Conservation (phyloP, 2,797 vertebrate species). For the Centroberyx gerrardi region DNA sequence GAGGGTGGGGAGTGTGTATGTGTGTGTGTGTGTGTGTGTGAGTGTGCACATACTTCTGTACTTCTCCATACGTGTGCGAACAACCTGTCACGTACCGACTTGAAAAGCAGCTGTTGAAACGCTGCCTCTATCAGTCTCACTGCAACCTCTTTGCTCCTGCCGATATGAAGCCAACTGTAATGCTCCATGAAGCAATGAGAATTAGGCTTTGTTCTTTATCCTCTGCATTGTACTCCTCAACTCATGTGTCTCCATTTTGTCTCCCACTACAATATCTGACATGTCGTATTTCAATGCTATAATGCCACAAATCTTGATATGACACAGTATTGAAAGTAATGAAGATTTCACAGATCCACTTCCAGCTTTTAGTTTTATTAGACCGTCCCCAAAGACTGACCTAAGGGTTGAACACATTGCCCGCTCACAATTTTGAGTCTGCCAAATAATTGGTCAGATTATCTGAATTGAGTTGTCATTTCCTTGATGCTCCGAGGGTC, state of each 20-base stretch:
- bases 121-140: neutral
- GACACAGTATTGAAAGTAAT: neutral
- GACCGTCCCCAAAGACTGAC: constrained; percentile 34
- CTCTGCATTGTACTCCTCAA: constrained; percentile 2
- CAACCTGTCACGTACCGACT: constrained; percentile 25
- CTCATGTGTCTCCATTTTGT: neutral
- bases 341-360: constrained; percentile 14
- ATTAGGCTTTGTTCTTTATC: neutral
- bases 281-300: neutral
- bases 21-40: constrained; percentile 21
- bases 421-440: constrained; percentile 28
- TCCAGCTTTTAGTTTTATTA: constrained; percentile 28
- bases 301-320: neutral
- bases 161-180: neutral
- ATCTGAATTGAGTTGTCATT: constrained; percentile 60
- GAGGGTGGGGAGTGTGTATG: constrained; percentile 25
- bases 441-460: constrained; percentile 57
- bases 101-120: constrained; percentile 41
- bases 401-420: constrained; percentile 32
- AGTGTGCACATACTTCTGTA: constrained; percentile 14
- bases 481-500: constrained; percentile 44
- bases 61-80: constrained; percentile 22
- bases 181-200: neutral
- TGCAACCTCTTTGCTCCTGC: neutral
- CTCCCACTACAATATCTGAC: neutral